These are phyloP conservation scores for Malurus leucopterus DNA, from an alignment of 2,797 vertebrate species.

Conservation along the genomic window DNA sequence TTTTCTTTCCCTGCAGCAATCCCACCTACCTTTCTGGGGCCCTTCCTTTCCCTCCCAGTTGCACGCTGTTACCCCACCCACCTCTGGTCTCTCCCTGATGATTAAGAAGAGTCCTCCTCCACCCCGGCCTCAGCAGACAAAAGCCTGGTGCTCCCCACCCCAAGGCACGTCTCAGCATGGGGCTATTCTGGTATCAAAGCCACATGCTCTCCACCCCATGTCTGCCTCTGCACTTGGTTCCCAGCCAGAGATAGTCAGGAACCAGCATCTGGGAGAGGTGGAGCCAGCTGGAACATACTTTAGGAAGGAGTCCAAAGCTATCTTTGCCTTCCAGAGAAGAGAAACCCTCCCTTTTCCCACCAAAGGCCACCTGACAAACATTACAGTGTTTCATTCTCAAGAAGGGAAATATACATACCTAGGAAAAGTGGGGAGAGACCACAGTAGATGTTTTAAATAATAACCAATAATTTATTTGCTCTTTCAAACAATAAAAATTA, in stretches of 20 bases:
- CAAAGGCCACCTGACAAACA: conserved; percentile 27
- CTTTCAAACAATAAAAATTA: conserved; percentile 16
- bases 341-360: conserved; percentile 6
- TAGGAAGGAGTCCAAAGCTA: conserved; percentile 45
- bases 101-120: conserved; percentile 54
- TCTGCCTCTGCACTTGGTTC: conserved; percentile 45
- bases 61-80: conserved; percentile 51
- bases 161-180: conserved; percentile 62
- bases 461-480: conserved; percentile 1
- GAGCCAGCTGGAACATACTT: conserved; percentile 42
- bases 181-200: conserved; percentile 60
- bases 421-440: neutral
- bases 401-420: neutral
- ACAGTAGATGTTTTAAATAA: conserved; percentile 38
- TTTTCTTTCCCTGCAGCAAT: conserved; percentile 43
- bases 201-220: conserved; percentile 39
- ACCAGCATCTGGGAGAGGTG: conserved; percentile 43
- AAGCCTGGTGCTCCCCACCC: conserved; percentile 51
- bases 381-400: neutral
- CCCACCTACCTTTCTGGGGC: conserved; percentile 49
- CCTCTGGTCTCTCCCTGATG: conserved; percentile 50
- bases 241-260: conserved; percentile 48
- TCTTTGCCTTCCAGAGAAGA: conserved; percentile 13
- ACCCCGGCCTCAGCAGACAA: conserved; percentile 35
- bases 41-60: conserved; percentile 49